Evolutionary conservation across 2,888 invertebrate genomes (phyloP).

Genomic region (Drosophila neonasuta): DNA sequence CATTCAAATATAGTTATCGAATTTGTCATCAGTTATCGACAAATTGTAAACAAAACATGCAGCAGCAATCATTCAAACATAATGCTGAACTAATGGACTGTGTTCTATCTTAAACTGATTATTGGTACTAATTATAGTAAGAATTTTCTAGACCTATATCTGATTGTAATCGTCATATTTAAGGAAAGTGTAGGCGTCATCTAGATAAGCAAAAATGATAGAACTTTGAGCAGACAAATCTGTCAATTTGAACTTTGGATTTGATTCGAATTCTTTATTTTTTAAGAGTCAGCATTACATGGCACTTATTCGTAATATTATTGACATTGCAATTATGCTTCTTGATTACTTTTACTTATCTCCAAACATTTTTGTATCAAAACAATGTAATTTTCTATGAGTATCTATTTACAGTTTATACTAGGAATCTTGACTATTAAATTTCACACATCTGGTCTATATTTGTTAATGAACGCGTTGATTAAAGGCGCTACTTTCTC

Average conservation of each 20-base stretch:
- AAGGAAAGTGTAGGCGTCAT: background rate
- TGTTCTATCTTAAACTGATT: no score
- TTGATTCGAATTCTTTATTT: background rate
- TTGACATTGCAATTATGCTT: background rate
- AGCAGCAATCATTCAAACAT: background rate
- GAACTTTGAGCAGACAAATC: background rate
- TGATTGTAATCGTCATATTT: background rate
- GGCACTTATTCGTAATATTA: background rate
- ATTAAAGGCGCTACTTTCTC: conserved; percentile 84
- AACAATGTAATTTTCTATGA: background rate
- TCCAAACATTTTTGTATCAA: background rate
- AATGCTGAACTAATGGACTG: no score
- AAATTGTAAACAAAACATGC: conserved; percentile 2
- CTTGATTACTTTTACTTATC: background rate
- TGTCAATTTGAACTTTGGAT: conserved; percentile 8
- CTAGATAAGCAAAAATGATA: background rate
- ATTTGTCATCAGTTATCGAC: conserved; percentile 11
- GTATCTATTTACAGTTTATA: background rate
- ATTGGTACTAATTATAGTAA: background rate
- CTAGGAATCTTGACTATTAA: background rate
- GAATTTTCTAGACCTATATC: background rate
- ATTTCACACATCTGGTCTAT: conserved; percentile 70
- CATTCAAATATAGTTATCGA: background rate
- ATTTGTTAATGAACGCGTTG: conserved; percentile 84
- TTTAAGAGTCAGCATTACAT: conserved; percentile 7